These are phyloP conservation scores for Poecilia latipinna DNA, from an alignment of 2,113 vertebrate genomes.

Conservation along the genomic window DNA sequence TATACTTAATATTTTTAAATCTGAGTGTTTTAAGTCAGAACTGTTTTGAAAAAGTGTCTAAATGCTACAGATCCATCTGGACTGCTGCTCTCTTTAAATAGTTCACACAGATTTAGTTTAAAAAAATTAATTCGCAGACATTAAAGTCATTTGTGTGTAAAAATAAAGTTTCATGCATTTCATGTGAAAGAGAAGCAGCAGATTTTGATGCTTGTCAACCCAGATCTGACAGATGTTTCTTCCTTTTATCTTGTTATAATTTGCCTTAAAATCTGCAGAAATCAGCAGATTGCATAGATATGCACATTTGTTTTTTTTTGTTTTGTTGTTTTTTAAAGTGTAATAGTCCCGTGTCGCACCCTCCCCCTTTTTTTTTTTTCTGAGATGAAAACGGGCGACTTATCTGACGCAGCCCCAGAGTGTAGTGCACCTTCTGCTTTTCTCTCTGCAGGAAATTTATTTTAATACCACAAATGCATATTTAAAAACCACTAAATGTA, in stretches of 20 bases:
- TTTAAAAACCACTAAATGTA: slow-evolving; percentile 75
- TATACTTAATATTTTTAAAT: too few relatives aligned
- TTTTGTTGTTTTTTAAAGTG: slow-evolving; percentile 7
- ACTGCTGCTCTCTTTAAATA: too few relatives aligned
- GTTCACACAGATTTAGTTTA: too few relatives aligned
- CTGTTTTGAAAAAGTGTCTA: too few relatives aligned
- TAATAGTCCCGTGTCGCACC: background rate
- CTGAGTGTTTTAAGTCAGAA: too few relatives aligned
- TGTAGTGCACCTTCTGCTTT: slow-evolving; percentile 78
- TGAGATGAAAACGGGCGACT: slow-evolving; percentile 51
- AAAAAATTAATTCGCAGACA: too few relatives aligned
- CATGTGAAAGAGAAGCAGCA: too few relatives aligned
- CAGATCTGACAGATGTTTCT: slow-evolving; percentile 58
- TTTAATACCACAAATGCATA: slow-evolving; percentile 78
- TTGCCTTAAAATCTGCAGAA: slow-evolving; percentile 38
- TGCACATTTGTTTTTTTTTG: slow-evolving; percentile 7
- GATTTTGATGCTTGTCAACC: slow-evolving; percentile 1
- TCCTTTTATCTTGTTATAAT: slow-evolving; percentile 63
- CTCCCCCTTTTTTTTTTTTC: slow-evolving; percentile 1
- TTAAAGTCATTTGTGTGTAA: too few relatives aligned
- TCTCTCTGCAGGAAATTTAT: slow-evolving; percentile 75
- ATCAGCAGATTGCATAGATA: slow-evolving; percentile 38
- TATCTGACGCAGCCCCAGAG: slow-evolving; percentile 20
- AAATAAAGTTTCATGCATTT: too few relatives aligned
- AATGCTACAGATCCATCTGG: too few relatives aligned